These are phyloP conservation scores for Nixonia krombeini DNA, from an alignment of 1,140 invertebrate genomes.

Conservation along the genomic window DNA sequence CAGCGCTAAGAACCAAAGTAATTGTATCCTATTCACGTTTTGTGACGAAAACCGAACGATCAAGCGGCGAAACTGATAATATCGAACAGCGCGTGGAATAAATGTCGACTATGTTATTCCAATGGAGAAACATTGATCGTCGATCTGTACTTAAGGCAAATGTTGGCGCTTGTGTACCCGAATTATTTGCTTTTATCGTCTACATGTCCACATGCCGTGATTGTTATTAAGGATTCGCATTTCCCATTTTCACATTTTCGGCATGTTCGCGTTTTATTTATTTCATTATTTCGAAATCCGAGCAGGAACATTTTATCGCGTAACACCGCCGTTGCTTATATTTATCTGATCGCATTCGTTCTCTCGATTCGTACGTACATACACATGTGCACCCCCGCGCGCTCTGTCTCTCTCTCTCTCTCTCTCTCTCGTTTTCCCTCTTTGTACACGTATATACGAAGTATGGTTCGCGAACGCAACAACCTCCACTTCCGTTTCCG, in stretches of 20 bases:
- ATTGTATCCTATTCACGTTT: conserved; percentile 29
- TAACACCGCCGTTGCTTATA: conserved; percentile 36
- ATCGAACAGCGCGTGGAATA: too few species aligned
- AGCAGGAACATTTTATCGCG: conserved; percentile 38
- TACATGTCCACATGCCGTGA: too few species aligned
- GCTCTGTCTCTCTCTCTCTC: too few species aligned
- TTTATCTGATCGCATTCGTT: conserved; percentile 48
- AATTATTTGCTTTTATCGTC: too few species aligned
- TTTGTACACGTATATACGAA: conserved; percentile 17
- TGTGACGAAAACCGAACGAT: conserved; percentile 37
- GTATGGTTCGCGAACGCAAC: conserved; percentile 31
- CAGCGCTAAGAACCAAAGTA: conserved; percentile 47
- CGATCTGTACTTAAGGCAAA: too few species aligned
- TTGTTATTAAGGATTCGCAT: too few species aligned
- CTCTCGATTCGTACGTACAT: conserved; percentile 9
- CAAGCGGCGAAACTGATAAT: too few species aligned
- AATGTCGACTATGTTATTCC: too few species aligned
- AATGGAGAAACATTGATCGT: conserved; percentile 45
- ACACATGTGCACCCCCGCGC: too few species aligned
- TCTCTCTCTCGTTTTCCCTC: conserved; percentile 34
- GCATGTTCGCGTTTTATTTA: too few species aligned
- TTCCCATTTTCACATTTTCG: too few species aligned
- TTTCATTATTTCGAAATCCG: conserved; percentile 41
- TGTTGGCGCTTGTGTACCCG: too few species aligned
- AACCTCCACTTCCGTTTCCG: conserved; percentile 25